Percentiles rank a stretch among this genome's conserved stretches.
Conservation (phyloP, 2,888 invertebrate species). For the Laspeyria flexula region DNA sequence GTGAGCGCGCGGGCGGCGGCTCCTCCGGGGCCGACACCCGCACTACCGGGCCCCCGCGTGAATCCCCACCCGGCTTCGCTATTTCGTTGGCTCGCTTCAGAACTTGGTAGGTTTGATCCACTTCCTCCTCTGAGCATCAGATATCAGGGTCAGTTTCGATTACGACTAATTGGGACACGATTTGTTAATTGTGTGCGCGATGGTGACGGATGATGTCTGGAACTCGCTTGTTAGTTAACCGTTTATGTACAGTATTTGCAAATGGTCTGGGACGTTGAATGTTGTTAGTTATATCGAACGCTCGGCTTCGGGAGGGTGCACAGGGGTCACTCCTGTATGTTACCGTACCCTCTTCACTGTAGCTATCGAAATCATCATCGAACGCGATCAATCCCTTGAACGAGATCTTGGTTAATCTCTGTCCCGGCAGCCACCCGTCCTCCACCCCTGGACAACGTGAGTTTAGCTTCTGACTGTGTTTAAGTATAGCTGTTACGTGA, state of each 20-base stretch:
- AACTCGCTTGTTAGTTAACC: constrained; percentile 54
- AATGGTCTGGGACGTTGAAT: constrained; percentile 44
- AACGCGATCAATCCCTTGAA: constrained; percentile 81
- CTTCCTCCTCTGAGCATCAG: constrained; percentile 88
- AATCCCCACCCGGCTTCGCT: constrained; percentile 86
- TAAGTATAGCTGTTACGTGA: constrained; percentile 51
- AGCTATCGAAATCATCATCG: constrained; percentile 84
- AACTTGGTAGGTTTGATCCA: constrained; percentile 97
- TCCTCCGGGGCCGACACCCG: constrained; percentile 78
- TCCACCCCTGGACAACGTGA: constrained; percentile 79
- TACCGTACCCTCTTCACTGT: constrained; percentile 81
- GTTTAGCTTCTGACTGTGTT: constrained; percentile 70
- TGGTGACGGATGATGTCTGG: constrained; percentile 42
- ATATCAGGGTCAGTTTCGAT: constrained; percentile 64
- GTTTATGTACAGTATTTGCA: constrained; percentile 55
- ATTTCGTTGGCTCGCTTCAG: constrained; percentile 97
- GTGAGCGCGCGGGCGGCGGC: constrained; percentile 73
- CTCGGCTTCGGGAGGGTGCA: constrained; percentile 65
- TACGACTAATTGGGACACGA: constrained; percentile 43
- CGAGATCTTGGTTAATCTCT: constrained; percentile 83
- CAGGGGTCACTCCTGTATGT: constrained; percentile 74
- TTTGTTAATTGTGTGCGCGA: constrained; percentile 40
- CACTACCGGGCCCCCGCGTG: constrained; percentile 78
- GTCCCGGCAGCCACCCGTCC: constrained; percentile 84
- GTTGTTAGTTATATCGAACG: constrained; percentile 63